These are phyloP conservation scores for Telenomus remus DNA, from an alignment of 1,140 invertebrate genomes.

Conservation along the genomic window DNA sequence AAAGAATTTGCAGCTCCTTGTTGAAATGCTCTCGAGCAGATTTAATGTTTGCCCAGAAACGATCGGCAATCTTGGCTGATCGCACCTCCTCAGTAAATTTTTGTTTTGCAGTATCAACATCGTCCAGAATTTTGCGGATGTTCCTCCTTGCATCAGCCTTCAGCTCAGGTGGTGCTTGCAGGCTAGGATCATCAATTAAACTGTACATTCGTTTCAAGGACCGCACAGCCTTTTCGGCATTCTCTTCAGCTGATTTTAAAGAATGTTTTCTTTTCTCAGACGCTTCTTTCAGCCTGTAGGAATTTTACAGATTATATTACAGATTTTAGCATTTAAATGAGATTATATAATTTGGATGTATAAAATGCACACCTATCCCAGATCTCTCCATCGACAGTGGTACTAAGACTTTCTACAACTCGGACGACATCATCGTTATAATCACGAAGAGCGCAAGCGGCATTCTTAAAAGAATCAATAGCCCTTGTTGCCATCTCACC, in stretches of 20 bases:
- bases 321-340: too few relatives aligned
- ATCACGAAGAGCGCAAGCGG: slow-evolving; percentile 75
- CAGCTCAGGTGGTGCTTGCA: slow-evolving; percentile 72
- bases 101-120: slow-evolving; percentile 78
- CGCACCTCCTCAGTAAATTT: slow-evolving; percentile 77
- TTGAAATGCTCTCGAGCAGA: slow-evolving; percentile 82
- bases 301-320: slow-evolving; percentile 1
- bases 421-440: slow-evolving; percentile 79
- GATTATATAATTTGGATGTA: too few relatives aligned
- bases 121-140: slow-evolving; percentile 79
- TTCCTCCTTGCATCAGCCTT: slow-evolving; percentile 76
- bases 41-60: slow-evolving; percentile 82
- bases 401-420: slow-evolving; percentile 77
- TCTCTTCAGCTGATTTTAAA: slow-evolving; percentile 75
- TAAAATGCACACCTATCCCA: slow-evolving; percentile 72
- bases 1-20: slow-evolving; percentile 83
- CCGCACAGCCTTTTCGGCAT: slow-evolving; percentile 59
- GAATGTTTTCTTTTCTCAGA: slow-evolving; percentile 75
- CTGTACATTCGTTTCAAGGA: slow-evolving; percentile 64
- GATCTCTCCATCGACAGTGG: slow-evolving; percentile 72
- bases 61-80: slow-evolving; percentile 79
- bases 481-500: slow-evolving; percentile 76
- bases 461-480: slow-evolving; percentile 77
- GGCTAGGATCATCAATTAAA: slow-evolving; percentile 74
- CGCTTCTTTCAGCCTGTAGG: slow-evolving; percentile 76